These are phyloP conservation scores for Dynastes hyllus DNA, from an alignment of 2,888 invertebrate species.

Conservation along the genomic window DNA sequence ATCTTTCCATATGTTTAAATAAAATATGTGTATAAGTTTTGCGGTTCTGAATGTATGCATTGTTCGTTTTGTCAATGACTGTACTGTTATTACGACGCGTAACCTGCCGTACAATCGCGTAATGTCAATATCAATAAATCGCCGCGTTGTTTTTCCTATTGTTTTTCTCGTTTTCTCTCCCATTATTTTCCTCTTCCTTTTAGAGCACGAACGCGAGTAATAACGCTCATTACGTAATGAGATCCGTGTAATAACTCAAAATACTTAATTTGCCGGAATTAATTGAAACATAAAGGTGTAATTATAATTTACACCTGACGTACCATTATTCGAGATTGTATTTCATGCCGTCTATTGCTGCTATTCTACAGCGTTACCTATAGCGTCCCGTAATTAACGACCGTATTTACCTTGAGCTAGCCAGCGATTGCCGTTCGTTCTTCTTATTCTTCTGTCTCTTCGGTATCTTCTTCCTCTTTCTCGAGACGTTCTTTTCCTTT, in stretches of 20 bases:
- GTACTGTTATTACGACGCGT: too few species aligned
- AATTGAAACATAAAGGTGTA: constrained; percentile 41
- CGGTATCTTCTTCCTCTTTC: too few species aligned
- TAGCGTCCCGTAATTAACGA: constrained; percentile 6
- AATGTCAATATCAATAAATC: too few species aligned
- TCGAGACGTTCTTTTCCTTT: too few species aligned
- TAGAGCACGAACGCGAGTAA: background rate
- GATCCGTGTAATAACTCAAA: constrained; percentile 37
- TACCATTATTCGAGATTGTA: constrained; percentile 15
- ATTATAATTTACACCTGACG: constrained; percentile 41
- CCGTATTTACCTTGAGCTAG: constrained; percentile 9
- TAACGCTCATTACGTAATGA: constrained; percentile 29
- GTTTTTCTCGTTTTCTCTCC: too few species aligned
- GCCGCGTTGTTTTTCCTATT: too few species aligned
- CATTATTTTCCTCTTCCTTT: too few species aligned
- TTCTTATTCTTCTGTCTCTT: background rate
- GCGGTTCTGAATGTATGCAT: too few species aligned
- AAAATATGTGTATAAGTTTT: too few species aligned
- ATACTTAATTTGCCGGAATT: constrained; percentile 45
- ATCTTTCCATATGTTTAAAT: too few species aligned
- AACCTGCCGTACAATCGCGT: too few species aligned
- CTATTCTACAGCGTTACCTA: background rate
- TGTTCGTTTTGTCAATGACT: too few species aligned
- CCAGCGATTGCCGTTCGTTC: background rate
- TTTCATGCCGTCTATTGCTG: background rate